phyloP scores from a whole-genome alignment of 2,113 vertebrate species.

The Strix uralensis region DNA sequence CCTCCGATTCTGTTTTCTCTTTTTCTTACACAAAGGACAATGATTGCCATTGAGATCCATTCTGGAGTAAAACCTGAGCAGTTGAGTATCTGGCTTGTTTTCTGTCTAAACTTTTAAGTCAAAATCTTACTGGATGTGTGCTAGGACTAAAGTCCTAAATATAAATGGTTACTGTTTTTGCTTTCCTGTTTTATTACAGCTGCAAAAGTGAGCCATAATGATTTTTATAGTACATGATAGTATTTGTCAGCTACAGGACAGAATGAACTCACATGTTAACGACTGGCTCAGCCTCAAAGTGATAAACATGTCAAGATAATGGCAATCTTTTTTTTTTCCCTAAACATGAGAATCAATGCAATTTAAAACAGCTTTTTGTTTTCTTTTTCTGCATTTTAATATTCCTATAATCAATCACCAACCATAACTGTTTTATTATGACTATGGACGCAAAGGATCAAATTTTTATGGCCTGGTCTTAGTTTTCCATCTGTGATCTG shows the following conservation, averaged over 20 bases:
- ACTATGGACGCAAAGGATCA: constrained; percentile 52
- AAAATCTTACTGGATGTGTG: background rate
- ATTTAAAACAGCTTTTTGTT: constrained; percentile 24
- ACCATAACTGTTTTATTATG: constrained; percentile 47
- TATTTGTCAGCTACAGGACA: constrained; percentile 60
- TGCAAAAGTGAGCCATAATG: constrained; percentile 37
- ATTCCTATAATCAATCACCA: constrained; percentile 51
- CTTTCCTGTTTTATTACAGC: constrained; percentile 53
- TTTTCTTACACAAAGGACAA: background rate
- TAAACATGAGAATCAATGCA: background rate
- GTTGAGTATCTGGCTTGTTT: background rate
- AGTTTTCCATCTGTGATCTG: constrained; percentile 51
- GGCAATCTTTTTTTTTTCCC: background rate
- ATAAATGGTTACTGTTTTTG: constrained; percentile 29
- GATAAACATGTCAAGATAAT: constrained; percentile 67
- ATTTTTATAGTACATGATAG: constrained; percentile 59
- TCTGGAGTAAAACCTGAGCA: background rate
- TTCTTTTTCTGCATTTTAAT: constrained; percentile 34
- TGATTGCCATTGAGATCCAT: background rate
- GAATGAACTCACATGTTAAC: constrained; percentile 45
- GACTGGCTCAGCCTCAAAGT: constrained; percentile 44
- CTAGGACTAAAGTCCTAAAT: background rate
- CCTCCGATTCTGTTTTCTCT: background rate
- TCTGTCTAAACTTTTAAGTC: background rate
- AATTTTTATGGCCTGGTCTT: constrained; percentile 49